phyloP scores from a whole-genome alignment of 1,140 invertebrate genomes.

The Anoplolepis gracilipes region DNA sequence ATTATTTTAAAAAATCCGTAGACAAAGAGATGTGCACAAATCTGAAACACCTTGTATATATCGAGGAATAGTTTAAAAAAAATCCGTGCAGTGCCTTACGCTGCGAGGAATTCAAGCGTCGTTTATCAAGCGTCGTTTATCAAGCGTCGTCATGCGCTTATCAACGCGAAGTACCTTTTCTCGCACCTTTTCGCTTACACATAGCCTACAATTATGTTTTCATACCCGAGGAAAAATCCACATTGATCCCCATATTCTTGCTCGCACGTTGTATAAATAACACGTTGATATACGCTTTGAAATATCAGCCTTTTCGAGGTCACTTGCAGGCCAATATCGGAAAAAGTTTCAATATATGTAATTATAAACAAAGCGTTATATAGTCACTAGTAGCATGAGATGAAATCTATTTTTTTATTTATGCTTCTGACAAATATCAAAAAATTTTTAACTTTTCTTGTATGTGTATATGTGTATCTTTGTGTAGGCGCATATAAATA shows the following conservation, averaged over 20 bases:
- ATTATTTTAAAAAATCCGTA: background rate
- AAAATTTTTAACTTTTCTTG: too few species aligned
- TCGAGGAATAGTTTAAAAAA: background rate
- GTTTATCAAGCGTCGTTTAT: slow-evolving; percentile 46
- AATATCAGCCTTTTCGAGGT: slow-evolving; percentile 51
- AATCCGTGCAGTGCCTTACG: background rate
- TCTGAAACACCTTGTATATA: slow-evolving; percentile 13
- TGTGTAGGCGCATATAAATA: too few species aligned
- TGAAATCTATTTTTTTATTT: too few species aligned
- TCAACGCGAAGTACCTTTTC: slow-evolving; percentile 16
- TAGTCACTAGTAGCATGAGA: too few species aligned
- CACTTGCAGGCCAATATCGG: slow-evolving; percentile 19
- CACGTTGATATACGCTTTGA: slow-evolving; percentile 8
- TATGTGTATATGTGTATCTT: too few species aligned
- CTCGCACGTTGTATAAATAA: slow-evolving; percentile 49
- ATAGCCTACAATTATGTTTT: slow-evolving; percentile 53
- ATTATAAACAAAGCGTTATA: too few species aligned
- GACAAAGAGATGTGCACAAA: background rate
- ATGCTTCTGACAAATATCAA: too few species aligned
- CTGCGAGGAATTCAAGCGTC: slow-evolving; percentile 19
- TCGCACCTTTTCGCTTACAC: slow-evolving; percentile 1
- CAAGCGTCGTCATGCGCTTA: slow-evolving; percentile 32
- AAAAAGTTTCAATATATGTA: slow-evolving; percentile 20
- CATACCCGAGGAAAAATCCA: slow-evolving; percentile 34
- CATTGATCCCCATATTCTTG: slow-evolving; percentile 5